Conservation (phyloP, 1,140 invertebrate species). For the Potamilus streckersoni region DNA sequence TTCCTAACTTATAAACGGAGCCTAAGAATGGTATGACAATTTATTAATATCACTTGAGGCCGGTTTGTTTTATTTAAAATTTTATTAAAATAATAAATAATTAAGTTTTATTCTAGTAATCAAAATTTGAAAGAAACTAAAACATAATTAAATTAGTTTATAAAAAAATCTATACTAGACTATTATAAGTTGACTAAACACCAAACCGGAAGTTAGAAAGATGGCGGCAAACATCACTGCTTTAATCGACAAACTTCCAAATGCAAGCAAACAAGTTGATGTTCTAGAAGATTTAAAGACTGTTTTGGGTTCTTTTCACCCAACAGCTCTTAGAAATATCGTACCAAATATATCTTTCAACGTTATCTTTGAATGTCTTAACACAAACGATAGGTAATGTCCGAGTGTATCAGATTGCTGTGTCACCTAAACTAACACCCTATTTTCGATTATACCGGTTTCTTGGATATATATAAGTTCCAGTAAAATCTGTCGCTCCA, state of each 20-base stretch:
- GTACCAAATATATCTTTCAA: constrained; percentile 46
- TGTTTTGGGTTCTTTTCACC: constrained; percentile 29
- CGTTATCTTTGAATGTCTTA: constrained; percentile 47
- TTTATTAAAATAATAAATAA: background rate
- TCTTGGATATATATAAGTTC: no score
- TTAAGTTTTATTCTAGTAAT: no score
- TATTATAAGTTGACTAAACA: background rate
- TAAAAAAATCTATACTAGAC: background rate
- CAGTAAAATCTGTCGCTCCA: no score
- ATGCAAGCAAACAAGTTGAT: constrained; percentile 5
- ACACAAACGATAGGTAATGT: constrained; percentile 42
- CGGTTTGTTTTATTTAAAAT: background rate
- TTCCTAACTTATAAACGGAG: background rate
- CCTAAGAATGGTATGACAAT: background rate
- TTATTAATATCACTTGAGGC: background rate
- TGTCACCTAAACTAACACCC: no score
- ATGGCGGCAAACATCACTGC: constrained; percentile 5
- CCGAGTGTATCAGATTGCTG: no score
- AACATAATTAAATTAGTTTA: background rate
- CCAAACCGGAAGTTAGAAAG: background rate
- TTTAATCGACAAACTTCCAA: constrained; percentile 9
- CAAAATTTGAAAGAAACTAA: background rate
- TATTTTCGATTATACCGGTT: no score
- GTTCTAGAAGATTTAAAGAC: constrained; percentile 38
- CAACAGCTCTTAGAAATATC: constrained; percentile 30